Base-by-base conservation (phyloP, 2,888 invertebrate species). In the Aspidiotus destructor region DNA sequence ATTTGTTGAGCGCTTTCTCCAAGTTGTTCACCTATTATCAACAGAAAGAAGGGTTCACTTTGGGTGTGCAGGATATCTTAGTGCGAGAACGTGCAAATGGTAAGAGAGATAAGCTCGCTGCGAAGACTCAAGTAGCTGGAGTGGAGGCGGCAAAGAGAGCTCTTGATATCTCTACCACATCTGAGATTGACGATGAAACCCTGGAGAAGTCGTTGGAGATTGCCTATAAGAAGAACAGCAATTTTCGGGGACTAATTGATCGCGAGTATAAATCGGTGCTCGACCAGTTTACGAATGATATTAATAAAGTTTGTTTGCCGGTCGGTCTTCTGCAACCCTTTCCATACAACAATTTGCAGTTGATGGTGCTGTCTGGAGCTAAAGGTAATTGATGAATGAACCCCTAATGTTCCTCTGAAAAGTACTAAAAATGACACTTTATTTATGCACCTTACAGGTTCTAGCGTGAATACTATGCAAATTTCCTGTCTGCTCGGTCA, bases 301-400 rank as follows among this genome's bases (percentile, higher is more conserved):
- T 99, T 69, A 94, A 93, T 75, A 88, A 86, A 73, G 83, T 83
- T 0, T 95, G 94, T 76, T 81, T 97, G 70, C 89, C 92, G 0
- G 82, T 83, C 70, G 97, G 97, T 1, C 81, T 99, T 55, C 79
- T 92, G 8, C 86, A 87, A 71, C 85, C 87, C 73, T 99, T 99
- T 76, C 98, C 99, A 0, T 79, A 85, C 16, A 99, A 99, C 77
- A 96, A 96, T 79, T 82, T 99, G n/a, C 97, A 98, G 77, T 78
- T 99, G 73, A 98, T 99, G 97, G 96, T 99, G 0, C 86, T 92
- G 75, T 95, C 98, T 16, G 99, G 99, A 71, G 99, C 99, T 0
- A 99, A 99, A 78, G 99, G 67, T 67, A 13, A 28, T 6, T 41
- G 53, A n/a, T 97, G 28, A 70, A 53, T 13, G 6, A 54, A 41